Conservation (phyloP, 2,113 vertebrate species). For the Stegostoma tigrinum region DNA sequence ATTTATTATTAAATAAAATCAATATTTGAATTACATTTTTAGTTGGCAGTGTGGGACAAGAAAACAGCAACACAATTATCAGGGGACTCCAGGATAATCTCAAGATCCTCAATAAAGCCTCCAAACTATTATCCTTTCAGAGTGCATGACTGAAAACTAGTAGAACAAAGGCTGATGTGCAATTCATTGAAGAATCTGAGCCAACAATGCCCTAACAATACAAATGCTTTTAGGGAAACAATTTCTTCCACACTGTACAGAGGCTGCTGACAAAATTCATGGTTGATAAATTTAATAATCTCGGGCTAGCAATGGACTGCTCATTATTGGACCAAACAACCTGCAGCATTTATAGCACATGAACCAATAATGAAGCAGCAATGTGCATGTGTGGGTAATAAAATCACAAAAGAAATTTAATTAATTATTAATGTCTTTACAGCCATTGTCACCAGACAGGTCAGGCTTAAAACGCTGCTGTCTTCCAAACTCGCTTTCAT, state of each 20-base stretch:
- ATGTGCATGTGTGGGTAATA: conserved; percentile 44
- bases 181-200: conserved; percentile 37
- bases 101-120: background rate
- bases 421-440: conserved; percentile 46
- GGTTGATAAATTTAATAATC: conserved; percentile 55
- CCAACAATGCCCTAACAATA: conserved; percentile 31
- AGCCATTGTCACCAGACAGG: background rate
- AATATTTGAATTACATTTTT: background rate
- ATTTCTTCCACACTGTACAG: conserved; percentile 42
- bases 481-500: background rate
- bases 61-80: background rate
- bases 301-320: conserved; percentile 56
- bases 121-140: conserved; percentile 2
- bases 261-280: conserved; percentile 56
- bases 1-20: too few species aligned
- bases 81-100: background rate
- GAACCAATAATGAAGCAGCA: conserved; percentile 55
- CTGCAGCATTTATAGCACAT: conserved; percentile 49
- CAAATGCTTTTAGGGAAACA: conserved; percentile 36
- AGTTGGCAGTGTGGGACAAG: background rate
- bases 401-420: conserved; percentile 50
- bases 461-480: background rate
- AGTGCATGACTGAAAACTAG: conserved; percentile 40
- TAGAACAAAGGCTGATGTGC: conserved; percentile 34
- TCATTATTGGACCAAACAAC: conserved; percentile 54